Evolutionary conservation across 2,113 vertebrate genomes (phyloP).

Genomic region (Conger conger): DNA sequence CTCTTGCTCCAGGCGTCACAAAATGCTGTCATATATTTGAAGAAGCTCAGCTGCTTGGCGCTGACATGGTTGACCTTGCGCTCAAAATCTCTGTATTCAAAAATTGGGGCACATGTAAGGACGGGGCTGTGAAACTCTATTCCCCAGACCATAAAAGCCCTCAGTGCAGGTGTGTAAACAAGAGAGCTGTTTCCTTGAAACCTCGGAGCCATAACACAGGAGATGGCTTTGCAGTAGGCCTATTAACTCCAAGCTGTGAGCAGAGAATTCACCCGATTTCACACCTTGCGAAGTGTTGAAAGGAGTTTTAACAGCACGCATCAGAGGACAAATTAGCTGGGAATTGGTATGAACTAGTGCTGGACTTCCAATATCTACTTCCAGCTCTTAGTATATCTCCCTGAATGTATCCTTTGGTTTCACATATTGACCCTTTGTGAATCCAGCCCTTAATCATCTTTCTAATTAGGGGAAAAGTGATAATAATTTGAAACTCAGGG

Average conservation of each 20-base stretch:
- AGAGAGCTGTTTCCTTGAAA: slow-evolving; percentile 32
- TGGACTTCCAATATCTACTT: not conserved
- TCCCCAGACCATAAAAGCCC: slow-evolving; percentile 43
- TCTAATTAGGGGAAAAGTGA: not conserved
- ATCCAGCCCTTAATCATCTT: not conserved
- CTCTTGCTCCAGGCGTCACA: slow-evolving; percentile 15
- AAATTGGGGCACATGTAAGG: slow-evolving; percentile 28
- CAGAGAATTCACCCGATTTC: not conserved
- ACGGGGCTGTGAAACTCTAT: slow-evolving; percentile 28
- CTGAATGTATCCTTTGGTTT: not conserved
- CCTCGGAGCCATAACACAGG: slow-evolving; percentile 20
- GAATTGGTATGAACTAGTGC: not conserved
- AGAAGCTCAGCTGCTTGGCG: slow-evolving; percentile 37
- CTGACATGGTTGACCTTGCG: slow-evolving; percentile 24
- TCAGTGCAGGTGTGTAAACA: slow-evolving; percentile 51
- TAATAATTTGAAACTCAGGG: not conserved
- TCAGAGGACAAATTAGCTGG: slow-evolving; percentile 4
- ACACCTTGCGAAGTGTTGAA: slow-evolving; percentile 9
- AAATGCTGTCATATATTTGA: slow-evolving; percentile 28
- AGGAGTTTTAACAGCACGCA: slow-evolving; percentile 7
- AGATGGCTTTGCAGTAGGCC: slow-evolving; percentile 3
- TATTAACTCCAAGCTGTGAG: not conserved
- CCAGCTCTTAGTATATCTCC: not conserved
- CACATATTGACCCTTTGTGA: not conserved
- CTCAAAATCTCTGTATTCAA: not conserved